Evolutionary conservation across 2,797 vertebrate species (phyloP).

Genomic region (Acrocephalus scirpaceus): DNA sequence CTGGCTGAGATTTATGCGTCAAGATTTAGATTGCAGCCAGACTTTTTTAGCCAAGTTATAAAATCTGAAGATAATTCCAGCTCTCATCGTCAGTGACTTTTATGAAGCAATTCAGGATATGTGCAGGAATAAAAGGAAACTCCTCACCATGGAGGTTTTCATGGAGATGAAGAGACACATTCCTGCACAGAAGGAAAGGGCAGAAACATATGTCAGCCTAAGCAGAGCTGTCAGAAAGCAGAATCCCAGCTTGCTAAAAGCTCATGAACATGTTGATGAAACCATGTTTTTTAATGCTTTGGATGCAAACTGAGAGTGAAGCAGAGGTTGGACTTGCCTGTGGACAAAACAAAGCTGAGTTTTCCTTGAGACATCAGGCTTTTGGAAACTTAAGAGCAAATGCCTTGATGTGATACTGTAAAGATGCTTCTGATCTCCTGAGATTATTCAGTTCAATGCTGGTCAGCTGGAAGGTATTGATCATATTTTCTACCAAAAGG

Average conservation of each 20-base stretch:
- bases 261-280: neutral
- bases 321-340: neutral
- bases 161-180: neutral
- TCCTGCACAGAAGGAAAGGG: neutral
- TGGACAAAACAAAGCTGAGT: neutral
- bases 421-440: neutral
- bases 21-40: constrained; percentile 41
- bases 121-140: neutral
- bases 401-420: neutral
- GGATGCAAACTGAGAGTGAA: neutral
- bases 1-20: constrained; percentile 43
- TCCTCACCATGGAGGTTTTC: neutral
- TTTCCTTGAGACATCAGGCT: neutral
- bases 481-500: neutral
- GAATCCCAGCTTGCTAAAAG: neutral
- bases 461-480: neutral
- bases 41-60: constrained; percentile 31
- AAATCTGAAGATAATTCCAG: constrained; percentile 32
- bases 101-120: constrained; percentile 5
- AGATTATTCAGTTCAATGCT: neutral
- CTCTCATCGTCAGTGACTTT: neutral
- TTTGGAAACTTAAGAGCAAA: neutral
- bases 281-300: neutral
- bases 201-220: neutral
- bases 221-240: neutral